Evolutionary conservation across 1,140 invertebrate species (phyloP).

Genomic region (Ridgeia piscesae): DNA sequence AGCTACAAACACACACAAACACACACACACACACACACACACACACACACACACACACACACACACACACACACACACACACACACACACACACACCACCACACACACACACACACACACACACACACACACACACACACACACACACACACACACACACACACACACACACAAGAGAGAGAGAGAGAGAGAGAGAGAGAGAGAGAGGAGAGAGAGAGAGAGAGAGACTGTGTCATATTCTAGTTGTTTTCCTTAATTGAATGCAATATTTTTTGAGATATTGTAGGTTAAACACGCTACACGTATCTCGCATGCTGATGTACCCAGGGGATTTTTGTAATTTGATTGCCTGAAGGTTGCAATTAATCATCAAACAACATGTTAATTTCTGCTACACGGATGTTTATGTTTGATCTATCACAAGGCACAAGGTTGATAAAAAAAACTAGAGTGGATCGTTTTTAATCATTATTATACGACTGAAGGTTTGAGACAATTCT

Average conservation of each 20-base stretch:
- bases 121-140: not conserved
- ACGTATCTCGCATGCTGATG: not conserved
- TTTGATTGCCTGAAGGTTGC: not conserved
- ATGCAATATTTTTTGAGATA: no score
- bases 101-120: not conserved
- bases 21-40: not conserved
- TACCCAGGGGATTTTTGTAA: not conserved
- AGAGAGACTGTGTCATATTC: not conserved
- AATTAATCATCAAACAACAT: not conserved
- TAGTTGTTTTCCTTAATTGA: not conserved
- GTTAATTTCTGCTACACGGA: not conserved
- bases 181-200: not conserved
- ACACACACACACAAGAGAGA: no score
- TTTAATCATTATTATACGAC: not conserved
- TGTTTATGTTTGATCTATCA: not conserved
- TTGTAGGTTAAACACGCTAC: not conserved
- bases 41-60: not conserved
- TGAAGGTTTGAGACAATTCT: no score
- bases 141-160: constrained; percentile 3
- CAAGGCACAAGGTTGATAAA: not conserved
- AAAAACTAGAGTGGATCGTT: not conserved
- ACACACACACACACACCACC: not conserved
- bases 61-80: constrained; percentile 7
- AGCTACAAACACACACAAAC: not conserved
- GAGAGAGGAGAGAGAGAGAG: not conserved